A percentile compares a stretch with the other conserved stretches of the same genome.
Evolutionary conservation across 2,797 vertebrate species (phyloP).

Genomic region (Lepilemur septentrionalis): DNA sequence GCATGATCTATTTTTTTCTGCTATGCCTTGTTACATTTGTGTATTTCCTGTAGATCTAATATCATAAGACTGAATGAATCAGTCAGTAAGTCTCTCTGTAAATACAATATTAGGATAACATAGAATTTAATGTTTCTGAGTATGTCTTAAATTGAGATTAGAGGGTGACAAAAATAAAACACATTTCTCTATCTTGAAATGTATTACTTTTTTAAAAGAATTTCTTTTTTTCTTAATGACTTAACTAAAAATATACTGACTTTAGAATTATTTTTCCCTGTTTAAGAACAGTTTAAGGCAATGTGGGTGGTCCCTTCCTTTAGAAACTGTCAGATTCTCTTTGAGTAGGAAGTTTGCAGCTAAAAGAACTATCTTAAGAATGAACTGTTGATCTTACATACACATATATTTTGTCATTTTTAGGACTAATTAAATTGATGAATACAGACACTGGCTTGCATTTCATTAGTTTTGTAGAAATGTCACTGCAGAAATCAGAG

Average conservation of each 20-base stretch:
- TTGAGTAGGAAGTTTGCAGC: conserved; percentile 48
- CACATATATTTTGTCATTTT: background rate
- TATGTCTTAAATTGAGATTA: conserved; percentile 66
- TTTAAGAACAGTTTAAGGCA: conserved; percentile 65
- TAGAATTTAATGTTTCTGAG: conserved; percentile 75
- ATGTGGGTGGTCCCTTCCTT: conserved; percentile 67
- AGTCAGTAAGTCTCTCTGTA: conserved; percentile 76
- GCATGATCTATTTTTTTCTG: conserved; percentile 64
- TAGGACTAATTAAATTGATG: background rate
- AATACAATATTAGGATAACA: conserved; percentile 81
- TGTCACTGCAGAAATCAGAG: background rate
- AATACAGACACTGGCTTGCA: background rate
- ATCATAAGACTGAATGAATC: conserved; percentile 78
- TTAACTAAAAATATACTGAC: conserved; percentile 60
- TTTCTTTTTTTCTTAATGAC: conserved; percentile 33
- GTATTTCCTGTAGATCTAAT: conserved; percentile 78
- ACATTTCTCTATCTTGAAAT: conserved; percentile 50
- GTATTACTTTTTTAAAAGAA: conserved; percentile 57
- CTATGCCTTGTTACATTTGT: conserved; percentile 70
- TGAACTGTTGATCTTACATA: conserved; percentile 44
- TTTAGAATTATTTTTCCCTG: conserved; percentile 56
- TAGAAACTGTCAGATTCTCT: conserved; percentile 45
- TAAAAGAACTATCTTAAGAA: conserved; percentile 67
- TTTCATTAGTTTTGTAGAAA: conserved; percentile 12
- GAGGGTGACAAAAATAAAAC: conserved; percentile 71